Base-by-base conservation (phyloP, 2,888 invertebrate species). In the Chrysomela aeneicollis region DNA sequence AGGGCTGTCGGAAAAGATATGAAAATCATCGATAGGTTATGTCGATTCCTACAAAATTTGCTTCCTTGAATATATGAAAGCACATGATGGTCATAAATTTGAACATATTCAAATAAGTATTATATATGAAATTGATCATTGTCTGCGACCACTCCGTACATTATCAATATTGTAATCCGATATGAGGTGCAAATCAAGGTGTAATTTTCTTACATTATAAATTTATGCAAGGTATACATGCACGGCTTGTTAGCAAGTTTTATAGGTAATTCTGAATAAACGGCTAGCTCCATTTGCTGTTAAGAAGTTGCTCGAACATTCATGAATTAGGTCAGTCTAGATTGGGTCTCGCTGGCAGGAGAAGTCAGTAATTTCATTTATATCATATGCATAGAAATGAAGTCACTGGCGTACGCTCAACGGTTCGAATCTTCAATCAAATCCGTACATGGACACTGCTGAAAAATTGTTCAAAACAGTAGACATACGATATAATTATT, bases 271-370 rank as follows among this genome's bases (percentile, higher is more conserved):
- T 58, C 32, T 49, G 30, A 47, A 53, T 42, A 55, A 51, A 50
- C 49, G 62, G 61, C 52, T 42, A 52, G 62, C 62, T 70, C 71
- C 71, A 72, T 72, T 71, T 69, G 68, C 70, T 74, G 73, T 74
- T 75, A 76, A 74, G 71, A 73, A 76, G 71, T 73, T 69, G 71
- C 71, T 75, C 74, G 73, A 72, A 71, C 74, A 72, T 70, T 73
- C 72, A 78, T 77, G 77, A 78, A 78, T 78, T 77, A 74, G 75
- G 63, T 67, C 71, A 69, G 69, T 68, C 64, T 65, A 66, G 63
- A 64, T 60, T 59, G 30, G 42, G 61, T 46, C 61, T n/a, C 15
- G n/a, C 15, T 12, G 15, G 42, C 9, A 35, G 2, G 42, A 15
- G 15, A 15, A 42, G 42, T n/a, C 3, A 42, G 42, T 10, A 42